A percentile compares a stretch with the other conserved stretches of the same genome.
Evolutionary conservation across 2,888 invertebrate genomes (phyloP).

Genomic region (Adineta ricciae): DNA sequence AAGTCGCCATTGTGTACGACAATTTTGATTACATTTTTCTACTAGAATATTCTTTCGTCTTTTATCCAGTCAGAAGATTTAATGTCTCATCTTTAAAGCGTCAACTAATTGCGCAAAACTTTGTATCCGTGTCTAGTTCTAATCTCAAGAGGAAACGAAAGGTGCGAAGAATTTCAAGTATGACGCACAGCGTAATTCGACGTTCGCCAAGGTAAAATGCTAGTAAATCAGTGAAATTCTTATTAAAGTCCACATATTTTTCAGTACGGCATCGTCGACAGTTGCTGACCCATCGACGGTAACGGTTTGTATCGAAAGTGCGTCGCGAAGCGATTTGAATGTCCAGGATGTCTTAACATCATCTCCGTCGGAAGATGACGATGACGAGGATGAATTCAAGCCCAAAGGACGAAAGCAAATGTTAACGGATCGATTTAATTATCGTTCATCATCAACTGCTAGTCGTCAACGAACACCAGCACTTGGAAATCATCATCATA

Average conservation of each 20-base stretch:
- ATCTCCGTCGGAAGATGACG: neutral
- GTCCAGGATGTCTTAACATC: conserved; percentile 8
- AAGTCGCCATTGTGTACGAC: neutral
- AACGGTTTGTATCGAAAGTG: neutral
- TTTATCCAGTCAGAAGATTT: neutral
- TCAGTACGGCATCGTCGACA: neutral
- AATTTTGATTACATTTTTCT: neutral
- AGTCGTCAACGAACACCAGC: neutral
- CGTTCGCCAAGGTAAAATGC: neutral
- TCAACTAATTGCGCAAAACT: neutral
- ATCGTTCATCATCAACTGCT: neutral
- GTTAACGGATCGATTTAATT: neutral
- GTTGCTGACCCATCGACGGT: neutral
- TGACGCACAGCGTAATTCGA: neutral
- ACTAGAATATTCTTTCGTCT: neutral
- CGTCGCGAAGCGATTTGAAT: neutral
- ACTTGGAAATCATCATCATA: neutral
- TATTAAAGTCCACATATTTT: neutral
- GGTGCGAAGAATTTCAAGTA: neutral
- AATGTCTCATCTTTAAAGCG: neutral
- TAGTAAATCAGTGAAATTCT: too few species aligned
- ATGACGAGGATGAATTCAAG: neutral
- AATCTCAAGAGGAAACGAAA: neutral
- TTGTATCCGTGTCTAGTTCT: neutral
- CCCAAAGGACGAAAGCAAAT: neutral